Evolutionary conservation across 2,797 vertebrate genomes (phyloP).

Genomic region (Eleutherodactylus coqui): DNA sequence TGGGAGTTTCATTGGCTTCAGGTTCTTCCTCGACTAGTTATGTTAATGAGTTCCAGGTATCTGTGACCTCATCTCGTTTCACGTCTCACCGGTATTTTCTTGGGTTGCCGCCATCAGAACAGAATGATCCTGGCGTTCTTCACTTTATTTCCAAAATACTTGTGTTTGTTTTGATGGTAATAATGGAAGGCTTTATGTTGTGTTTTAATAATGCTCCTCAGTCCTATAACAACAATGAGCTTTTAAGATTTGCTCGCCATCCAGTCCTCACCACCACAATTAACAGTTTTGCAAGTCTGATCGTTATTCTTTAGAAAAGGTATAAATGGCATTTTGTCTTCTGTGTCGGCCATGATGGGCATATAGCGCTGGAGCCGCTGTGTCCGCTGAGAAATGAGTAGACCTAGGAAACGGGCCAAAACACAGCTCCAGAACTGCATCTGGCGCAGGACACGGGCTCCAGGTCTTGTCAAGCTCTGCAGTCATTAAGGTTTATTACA

Average conservation of each 20-base stretch:
- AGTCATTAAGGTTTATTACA: too few species aligned
- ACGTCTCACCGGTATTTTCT: constrained; percentile 42
- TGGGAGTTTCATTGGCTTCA: not conserved
- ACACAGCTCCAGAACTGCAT: too few species aligned
- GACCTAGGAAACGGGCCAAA: too few species aligned
- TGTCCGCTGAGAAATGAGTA: too few species aligned
- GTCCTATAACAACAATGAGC: not conserved
- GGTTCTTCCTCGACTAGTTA: not conserved
- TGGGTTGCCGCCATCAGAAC: constrained; percentile 53
- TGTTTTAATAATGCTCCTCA: constrained; percentile 24
- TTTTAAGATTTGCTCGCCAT: not conserved
- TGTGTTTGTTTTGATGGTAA: constrained; percentile 69
- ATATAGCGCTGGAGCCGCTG: too few species aligned
- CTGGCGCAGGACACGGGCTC: too few species aligned
- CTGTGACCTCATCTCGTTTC: not conserved
- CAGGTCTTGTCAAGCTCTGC: too few species aligned
- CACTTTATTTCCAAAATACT: constrained; percentile 72
- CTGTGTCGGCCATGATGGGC: too few species aligned
- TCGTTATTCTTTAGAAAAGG: too few species aligned
- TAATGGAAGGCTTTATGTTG: constrained; percentile 35
- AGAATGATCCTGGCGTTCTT: constrained; percentile 66
- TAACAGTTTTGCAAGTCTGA: too few species aligned
- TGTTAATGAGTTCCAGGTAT: not conserved
- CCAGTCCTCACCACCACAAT: too few species aligned
- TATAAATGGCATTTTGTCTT: too few species aligned